Percentiles rank a stretch among this genome's conserved stretches.
Conservation (phyloP, 2,797 vertebrate species). For the Chaenodraco wilsoni region DNA sequence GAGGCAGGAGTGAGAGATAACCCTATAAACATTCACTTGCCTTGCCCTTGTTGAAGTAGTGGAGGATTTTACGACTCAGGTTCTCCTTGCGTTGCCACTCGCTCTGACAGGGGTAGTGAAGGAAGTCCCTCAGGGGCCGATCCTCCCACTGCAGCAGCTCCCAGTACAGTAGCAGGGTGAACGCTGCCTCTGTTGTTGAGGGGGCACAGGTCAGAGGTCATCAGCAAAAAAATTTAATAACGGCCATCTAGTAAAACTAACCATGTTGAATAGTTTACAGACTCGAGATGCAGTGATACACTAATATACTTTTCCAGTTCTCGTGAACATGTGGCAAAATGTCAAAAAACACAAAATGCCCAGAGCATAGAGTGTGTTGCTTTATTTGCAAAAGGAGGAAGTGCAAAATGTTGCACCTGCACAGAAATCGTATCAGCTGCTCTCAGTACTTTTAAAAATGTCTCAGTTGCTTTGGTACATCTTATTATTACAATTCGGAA, state of each 20-base stretch:
- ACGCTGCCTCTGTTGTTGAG: slow-evolving; percentile 90
- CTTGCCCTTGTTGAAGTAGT: slow-evolving; percentile 99
- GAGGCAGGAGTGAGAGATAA: slow-evolving; percentile 2
- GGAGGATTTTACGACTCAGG: slow-evolving; percentile 97
- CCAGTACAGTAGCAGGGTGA: slow-evolving; percentile 97
- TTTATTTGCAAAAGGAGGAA: slow-evolving; percentile 16
- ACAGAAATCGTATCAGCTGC: slow-evolving; percentile 28
- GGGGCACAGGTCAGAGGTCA: slow-evolving; percentile 42
- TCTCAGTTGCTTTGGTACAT: neutral
- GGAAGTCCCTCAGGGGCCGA: slow-evolving; percentile 94
- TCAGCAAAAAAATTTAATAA: neutral
- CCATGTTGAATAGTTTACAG: slow-evolving; percentile 24
- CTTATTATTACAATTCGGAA: neutral
- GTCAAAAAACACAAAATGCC: slow-evolving; percentile 20
- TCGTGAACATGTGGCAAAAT: slow-evolving; percentile 45
- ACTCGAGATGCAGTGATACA: slow-evolving; percentile 20
- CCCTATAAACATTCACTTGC: slow-evolving; percentile 72
- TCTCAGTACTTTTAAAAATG: neutral
- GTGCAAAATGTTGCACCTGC: slow-evolving; percentile 38
- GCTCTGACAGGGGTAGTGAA: slow-evolving; percentile 96
- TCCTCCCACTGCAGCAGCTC: slow-evolving; percentile 99
- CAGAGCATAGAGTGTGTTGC: slow-evolving; percentile 6
- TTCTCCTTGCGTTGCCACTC: slow-evolving; percentile 99
- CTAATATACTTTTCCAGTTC: slow-evolving; percentile 23
- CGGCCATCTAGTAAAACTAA: slow-evolving; percentile 5